Percentiles rank a stretch among this genome's conserved stretches.
Conservation (phyloP, 1,140 invertebrate genomes). For the Aphidius ervi region DNA sequence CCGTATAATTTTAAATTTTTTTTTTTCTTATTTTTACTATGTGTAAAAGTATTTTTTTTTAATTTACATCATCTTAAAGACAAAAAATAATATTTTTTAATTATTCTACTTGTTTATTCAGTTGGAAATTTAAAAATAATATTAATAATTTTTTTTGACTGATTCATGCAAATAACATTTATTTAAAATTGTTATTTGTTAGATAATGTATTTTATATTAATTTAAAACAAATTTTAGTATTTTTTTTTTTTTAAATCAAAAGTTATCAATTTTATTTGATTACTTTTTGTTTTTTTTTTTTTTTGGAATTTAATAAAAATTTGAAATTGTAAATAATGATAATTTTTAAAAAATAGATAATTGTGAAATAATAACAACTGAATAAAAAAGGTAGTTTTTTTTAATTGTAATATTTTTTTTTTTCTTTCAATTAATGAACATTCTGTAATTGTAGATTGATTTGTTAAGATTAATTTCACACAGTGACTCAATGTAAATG, state of each 20-base stretch:
- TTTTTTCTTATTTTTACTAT: conserved; percentile 4
- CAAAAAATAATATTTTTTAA: not conserved
- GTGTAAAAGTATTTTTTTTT: conserved; percentile 18
- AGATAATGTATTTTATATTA: no score
- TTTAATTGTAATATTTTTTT: conserved; percentile 34
- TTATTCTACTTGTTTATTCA: no score
- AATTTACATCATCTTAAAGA: conserved; percentile 1
- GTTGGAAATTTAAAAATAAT: no score
- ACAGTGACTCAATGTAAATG: conserved; percentile 18
- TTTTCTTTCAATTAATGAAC: conserved; percentile 27
- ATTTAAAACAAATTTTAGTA: no score
- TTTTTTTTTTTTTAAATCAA: no score
- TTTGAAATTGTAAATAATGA: conserved; percentile 12
- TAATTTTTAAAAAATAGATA: conserved; percentile 17
- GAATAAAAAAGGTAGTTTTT: conserved; percentile 36
- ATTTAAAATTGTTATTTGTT: no score
- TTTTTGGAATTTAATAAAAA: not conserved
- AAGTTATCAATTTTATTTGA: no score
- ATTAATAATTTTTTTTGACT: no score
- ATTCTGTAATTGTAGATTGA: conserved; percentile 36
- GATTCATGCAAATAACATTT: no score
- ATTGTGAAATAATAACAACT: conserved; percentile 25
- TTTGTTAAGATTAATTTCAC: conserved; percentile 21
- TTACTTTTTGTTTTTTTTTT: no score
- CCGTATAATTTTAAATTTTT: conserved; percentile 7